Evolutionary conservation across 2,797 vertebrate species (phyloP).

Genomic region (Columba guinea): DNA sequence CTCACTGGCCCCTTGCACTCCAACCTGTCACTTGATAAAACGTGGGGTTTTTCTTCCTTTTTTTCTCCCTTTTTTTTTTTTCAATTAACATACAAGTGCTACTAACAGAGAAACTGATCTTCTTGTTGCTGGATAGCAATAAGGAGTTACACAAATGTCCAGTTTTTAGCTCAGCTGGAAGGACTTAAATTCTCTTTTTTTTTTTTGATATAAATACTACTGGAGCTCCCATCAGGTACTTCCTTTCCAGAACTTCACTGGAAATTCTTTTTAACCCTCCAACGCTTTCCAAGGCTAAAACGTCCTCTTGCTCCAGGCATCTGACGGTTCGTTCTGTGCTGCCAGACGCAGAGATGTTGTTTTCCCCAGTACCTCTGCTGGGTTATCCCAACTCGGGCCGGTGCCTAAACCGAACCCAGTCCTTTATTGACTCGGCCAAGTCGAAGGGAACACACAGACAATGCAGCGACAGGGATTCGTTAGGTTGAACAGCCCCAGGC

Average conservation of each 20-base stretch:
- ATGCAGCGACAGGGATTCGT: constrained; percentile 77
- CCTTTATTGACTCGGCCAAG: constrained; percentile 64
- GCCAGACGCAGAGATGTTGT: constrained; percentile 66
- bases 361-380: constrained; percentile 52
- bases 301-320: constrained; percentile 68
- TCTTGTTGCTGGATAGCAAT: constrained; percentile 50
- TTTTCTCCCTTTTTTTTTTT: background rate
- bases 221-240: constrained; percentile 60
- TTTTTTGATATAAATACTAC: constrained; percentile 68
- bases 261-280: constrained; percentile 59
- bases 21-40: constrained; percentile 19
- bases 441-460: constrained; percentile 76
- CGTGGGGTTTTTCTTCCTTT: background rate
- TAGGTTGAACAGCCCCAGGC: constrained; percentile 73
- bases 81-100: constrained; percentile 70
- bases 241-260: constrained; percentile 63
- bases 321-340: constrained; percentile 65
- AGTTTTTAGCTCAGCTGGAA: constrained; percentile 64
- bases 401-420: constrained; percentile 48
- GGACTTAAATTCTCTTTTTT: constrained; percentile 60
- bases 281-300: constrained; percentile 46
- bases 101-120: constrained; percentile 61
- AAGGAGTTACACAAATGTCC: constrained; percentile 58
- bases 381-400: constrained; percentile 37
- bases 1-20: constrained; percentile 22